phyloP scores from a whole-genome alignment of 2,797 vertebrate species.

The Acanthurus tractus region DNA sequence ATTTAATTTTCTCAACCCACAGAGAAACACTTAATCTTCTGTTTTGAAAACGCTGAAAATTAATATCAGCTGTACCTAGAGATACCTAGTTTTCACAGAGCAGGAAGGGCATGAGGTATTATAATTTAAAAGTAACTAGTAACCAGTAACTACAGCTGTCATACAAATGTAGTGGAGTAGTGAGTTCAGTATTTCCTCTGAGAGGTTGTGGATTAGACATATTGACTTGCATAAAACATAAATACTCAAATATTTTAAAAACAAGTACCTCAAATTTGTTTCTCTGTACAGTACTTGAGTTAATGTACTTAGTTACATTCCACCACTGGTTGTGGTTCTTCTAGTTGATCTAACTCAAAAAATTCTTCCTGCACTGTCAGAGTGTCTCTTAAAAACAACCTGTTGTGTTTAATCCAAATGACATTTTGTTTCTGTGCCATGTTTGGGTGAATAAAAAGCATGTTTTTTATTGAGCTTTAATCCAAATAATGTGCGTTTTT shows the following conservation, averaged over 20 bases:
- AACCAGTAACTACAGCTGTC: background rate
- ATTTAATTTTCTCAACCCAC: background rate
- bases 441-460: background rate
- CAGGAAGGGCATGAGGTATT: background rate
- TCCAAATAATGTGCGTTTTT: slow-evolving; percentile 24
- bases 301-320: background rate
- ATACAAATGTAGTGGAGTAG: background rate
- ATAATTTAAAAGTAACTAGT: background rate
- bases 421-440: background rate
- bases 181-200: background rate
- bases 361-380: background rate
- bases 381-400: slow-evolving; percentile 1
- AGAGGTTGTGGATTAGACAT: background rate
- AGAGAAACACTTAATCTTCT: background rate
- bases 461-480: background rate
- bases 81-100: background rate
- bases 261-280: background rate
- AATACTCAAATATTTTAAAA: background rate
- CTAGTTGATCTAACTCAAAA: background rate
- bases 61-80: background rate
- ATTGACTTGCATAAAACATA: background rate
- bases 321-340: background rate
- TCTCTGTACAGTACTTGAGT: background rate
- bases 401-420: background rate
- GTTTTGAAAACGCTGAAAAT: no score